Evolutionary conservation across 2,888 invertebrate species (phyloP), one percentile per base, ranked within the genome.

Genomic region (Podabrus alpinus): DNA sequence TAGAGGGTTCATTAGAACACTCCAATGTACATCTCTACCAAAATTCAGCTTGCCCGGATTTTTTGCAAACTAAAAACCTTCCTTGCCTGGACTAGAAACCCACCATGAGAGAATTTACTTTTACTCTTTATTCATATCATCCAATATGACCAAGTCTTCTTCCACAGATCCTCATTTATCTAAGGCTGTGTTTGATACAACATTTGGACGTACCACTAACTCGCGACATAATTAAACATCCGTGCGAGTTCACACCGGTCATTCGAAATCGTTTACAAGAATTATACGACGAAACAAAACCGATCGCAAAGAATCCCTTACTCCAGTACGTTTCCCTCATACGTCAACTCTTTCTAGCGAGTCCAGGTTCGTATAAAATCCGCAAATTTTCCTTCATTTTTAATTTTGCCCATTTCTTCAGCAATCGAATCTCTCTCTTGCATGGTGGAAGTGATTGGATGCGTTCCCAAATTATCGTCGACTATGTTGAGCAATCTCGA

Each of bases 391-490:
- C 3, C 0, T 15, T 64, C 21, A 25, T 59, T 29, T 15, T 24
- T 13, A 68, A 45, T 11, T 67, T n/a, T 11, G 21, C 4, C 24
- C 1, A 2, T 25, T 25, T 68, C 82, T 84, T 67, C 84, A 93
- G 92, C 90, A 82, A 85, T 91, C 64, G 90, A 92, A 87, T 88
- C 93, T 0, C 86, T 97, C 69, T 92, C 93, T 72, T 95, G 94
- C 80, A 89, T 97, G 83, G 88, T 95, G 79, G 97, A 97, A 87
- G 89, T 96, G 17, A 89, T 96, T n/a, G 96, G 96, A 60, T 94
- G 94, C 75, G 91, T 94, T 10, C 94, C 96, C 0, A 90, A 92
- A 17, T 87, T 96, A 82, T 90, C 92, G 0, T 83, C 90, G 29
- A 90, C 91, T 77, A 92, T 94, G 84, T 87, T 90, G 2, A 90